These are phyloP conservation scores for Gadopsis bispinosus DNA, from an alignment of 2,797 vertebrate genomes.

Conservation along the genomic window DNA sequence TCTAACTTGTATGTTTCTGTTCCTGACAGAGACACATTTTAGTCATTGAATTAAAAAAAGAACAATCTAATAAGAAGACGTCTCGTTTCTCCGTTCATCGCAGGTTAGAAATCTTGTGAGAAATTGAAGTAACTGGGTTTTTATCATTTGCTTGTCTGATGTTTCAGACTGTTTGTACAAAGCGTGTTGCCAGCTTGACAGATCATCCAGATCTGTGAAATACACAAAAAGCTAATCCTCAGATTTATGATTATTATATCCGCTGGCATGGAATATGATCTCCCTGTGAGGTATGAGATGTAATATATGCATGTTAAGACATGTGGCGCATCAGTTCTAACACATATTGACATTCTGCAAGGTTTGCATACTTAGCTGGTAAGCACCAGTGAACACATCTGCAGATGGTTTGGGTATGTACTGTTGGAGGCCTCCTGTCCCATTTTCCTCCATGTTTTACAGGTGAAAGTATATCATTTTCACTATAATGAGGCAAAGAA, in stretches of 20 bases:
- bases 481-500: constrained; percentile 25
- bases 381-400: constrained; percentile 65
- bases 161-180: constrained; percentile 40
- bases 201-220: constrained; percentile 67
- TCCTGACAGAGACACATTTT: neutral
- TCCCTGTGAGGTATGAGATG: constrained; percentile 54
- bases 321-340: constrained; percentile 51
- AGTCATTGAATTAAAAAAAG: neutral
- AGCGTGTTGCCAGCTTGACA: constrained; percentile 51
- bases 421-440: constrained; percentile 33
- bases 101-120: constrained; percentile 14
- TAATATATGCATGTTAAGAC: constrained; percentile 51
- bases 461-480: constrained; percentile 53
- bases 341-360: constrained; percentile 45
- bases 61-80: neutral
- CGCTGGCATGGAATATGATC: constrained; percentile 45
- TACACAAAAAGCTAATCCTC: constrained; percentile 64
- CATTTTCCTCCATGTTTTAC: constrained; percentile 19
- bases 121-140: constrained; percentile 11
- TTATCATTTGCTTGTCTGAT: constrained; percentile 38
- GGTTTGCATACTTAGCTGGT: constrained; percentile 59
- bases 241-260: constrained; percentile 63
- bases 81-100: neutral
- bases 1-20: neutral
- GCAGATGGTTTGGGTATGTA: constrained; percentile 59